Conservation (phyloP, 2,113 vertebrate species). For the Neogale vison region DNA sequence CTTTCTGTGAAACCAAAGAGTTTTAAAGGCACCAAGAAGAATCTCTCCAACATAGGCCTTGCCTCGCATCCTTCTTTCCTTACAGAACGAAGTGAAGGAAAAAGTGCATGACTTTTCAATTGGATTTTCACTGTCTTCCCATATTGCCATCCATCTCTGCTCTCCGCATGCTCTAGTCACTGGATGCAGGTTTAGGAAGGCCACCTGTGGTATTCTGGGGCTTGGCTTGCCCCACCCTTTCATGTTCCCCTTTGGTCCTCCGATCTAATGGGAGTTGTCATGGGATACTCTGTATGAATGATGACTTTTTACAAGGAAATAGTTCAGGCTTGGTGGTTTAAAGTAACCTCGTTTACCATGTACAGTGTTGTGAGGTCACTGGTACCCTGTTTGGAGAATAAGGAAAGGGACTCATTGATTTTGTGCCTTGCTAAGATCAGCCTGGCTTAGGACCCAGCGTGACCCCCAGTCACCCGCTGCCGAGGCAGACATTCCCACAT, state of each 20-base stretch:
- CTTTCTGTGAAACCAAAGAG: background rate
- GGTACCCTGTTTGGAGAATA: background rate
- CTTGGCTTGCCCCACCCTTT: background rate
- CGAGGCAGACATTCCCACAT: background rate
- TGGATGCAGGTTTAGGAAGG: background rate
- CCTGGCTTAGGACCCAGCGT: background rate
- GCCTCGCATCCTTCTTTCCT: background rate
- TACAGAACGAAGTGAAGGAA: background rate
- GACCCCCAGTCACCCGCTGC: background rate
- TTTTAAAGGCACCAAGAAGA: background rate
- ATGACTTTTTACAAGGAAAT: background rate
- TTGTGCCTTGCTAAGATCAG: background rate
- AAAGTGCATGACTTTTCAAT: background rate
- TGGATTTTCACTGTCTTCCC: background rate
- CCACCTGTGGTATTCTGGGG: background rate
- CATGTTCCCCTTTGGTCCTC: background rate
- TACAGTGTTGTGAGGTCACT: background rate
- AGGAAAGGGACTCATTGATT: background rate
- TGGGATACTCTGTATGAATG: background rate
- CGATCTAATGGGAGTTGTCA: background rate
- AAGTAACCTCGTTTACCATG: background rate
- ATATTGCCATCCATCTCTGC: background rate
- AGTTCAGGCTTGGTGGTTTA: background rate
- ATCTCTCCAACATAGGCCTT: background rate
- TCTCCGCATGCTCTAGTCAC: background rate